These are phyloP conservation scores for Lagodon rhomboides DNA, from an alignment of 2,797 vertebrate species.

Conservation along the genomic window DNA sequence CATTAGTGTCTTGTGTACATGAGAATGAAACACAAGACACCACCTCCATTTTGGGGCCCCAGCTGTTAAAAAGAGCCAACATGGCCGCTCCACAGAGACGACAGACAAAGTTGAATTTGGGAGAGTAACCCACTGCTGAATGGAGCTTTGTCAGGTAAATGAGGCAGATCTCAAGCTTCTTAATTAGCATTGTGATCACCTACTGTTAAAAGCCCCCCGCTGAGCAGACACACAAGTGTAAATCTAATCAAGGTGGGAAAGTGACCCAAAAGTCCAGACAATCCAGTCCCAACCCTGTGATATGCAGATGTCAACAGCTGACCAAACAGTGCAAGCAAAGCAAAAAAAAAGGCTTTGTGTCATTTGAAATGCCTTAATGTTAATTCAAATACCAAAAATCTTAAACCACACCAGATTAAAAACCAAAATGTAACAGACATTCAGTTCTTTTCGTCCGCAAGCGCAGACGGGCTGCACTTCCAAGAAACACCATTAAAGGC, in stretches of 20 bases:
- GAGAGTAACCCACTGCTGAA: not conserved
- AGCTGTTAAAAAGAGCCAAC: conserved; percentile 19
- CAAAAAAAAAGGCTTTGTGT: not conserved
- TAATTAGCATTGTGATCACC: not conserved
- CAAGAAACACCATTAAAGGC: not conserved
- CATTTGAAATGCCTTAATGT: not conserved
- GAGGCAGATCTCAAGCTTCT: not conserved
- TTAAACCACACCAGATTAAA: not conserved
- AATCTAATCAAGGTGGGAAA: conserved; percentile 11
- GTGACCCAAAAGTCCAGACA: not conserved
- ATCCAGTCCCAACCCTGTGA: not conserved
- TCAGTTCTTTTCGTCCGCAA: not conserved
- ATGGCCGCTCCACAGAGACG: conserved; percentile 13
- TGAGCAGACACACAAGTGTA: not conserved
- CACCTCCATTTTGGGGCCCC: conserved; percentile 29
- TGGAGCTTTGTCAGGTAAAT: not conserved
- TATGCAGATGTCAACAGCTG: not conserved
- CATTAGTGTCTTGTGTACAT: rapidly evolving
- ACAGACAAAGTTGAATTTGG: not conserved
- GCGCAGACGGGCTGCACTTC: not conserved
- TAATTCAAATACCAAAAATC: not conserved
- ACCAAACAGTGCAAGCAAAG: not conserved
- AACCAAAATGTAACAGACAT: not conserved
- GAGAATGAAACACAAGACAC: conserved; percentile 8
- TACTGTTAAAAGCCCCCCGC: not conserved